Base-by-base conservation (phyloP, 1,140 invertebrate species). In the Scylla paramamosain region DNA sequence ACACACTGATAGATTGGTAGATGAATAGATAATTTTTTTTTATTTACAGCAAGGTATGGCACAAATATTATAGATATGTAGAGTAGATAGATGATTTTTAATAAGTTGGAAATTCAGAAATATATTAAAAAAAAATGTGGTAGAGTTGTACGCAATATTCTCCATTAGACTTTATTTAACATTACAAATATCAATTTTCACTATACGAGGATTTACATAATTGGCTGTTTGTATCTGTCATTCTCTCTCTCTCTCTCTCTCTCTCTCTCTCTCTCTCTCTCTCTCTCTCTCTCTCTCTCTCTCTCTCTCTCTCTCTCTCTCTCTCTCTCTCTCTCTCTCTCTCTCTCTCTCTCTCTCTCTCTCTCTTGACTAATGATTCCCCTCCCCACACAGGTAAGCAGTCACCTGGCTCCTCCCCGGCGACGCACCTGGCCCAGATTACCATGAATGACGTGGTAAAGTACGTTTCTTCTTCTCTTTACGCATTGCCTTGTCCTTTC, bases 221-320 rank as follows among this genome's bases (percentile, higher is more conserved):
- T n/a, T 39, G 39, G 1, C 39, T 39, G 39, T 39, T 1, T 86
- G 3, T 86, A 1, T 86, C 84, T 86, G 12, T 86, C 84, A 6
- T 0, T 86, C 84, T 86, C 4, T 86, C 84, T 86, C 4, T 86
- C 84, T 86, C 4, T 86, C 84, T 86, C 4, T 86, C 84, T 86
- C 4, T 86, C 84, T 86, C 4, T 86, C 84, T 12, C n/a, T 39
- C 39, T 39, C 39, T 39, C 39, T 39, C 39, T 39, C 39, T 39
- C 39, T 39, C 77, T 83, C 77, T 83, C 77, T 83, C 77, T 83
- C 77, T 83, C 77, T 83, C 77, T 83, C 77, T 83, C 77, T 83
- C 77, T 83, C 77, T 83, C 77, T 83, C 77, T 83, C 77, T 83
- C 77, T 83, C 77, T 83, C 77, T 83, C 77, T 83, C 77, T 83